Evolutionary conservation across 2,888 invertebrate genomes (phyloP), one percentile per base, ranked within the genome.

Genomic region (Anticlea derivata): DNA sequence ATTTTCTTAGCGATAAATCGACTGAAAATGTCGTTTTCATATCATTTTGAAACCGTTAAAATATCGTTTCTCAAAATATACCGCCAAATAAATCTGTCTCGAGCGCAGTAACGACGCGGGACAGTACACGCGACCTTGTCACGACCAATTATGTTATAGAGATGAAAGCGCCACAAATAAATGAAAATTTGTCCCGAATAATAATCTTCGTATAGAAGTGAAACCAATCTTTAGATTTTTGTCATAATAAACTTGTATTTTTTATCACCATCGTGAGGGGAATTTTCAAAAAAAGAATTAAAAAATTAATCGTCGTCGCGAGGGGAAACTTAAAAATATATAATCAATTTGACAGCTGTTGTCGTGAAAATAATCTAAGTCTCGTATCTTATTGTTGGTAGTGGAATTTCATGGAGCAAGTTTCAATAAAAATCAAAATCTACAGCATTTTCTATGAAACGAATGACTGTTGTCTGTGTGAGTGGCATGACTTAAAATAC

Each of bases 141-240:
- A 54, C 60, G 56, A 55, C 65, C 73, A 71, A 75, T 78, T 73
- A 71, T 63, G 63, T 63, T 55, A 61, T 55, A 60, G 55, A 61
- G 60, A 73, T 70, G 66, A 73, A 71, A 71, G 67, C 59, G 44
- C 53, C 50, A 50, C 55, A 56, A 65, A 62, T 63, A 60, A 35
- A 45, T 31, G 8, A 17, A 39, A 34, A 40, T 39, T 22, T n/a
- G 20, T 1, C 7, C 17, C 4, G 13, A n/a, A 5, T 5, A 11
- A 10, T 46, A 12, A 12, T 7, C 7, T 23, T 4, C 1, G 11
- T 10, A 7, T 37, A 38, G 46, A 46, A 10, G 7, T 33, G 38
- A 38, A 46, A 46, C 38, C 38, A n/a, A n/a, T 26, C 1, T 5
- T 10, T 5, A 8, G 8, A 12, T n/a, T n/a, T n/a, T n/a, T n/a